Evolutionary conservation across 2,113 vertebrate genomes (phyloP).

Genomic region (Phalacrocorax aristotelis): DNA sequence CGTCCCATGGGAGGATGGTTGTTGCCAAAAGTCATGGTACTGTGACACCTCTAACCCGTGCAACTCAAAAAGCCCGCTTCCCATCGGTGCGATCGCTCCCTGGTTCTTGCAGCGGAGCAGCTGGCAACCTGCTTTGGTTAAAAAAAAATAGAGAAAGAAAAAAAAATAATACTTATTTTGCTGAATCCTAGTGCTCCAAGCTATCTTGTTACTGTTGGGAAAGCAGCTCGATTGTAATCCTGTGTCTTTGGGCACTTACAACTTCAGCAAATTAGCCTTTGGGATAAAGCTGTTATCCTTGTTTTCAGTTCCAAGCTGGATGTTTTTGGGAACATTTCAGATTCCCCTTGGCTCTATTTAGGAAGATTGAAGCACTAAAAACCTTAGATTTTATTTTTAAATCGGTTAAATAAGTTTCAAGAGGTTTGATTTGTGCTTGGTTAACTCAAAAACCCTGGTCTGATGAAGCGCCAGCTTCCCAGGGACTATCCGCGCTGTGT

Average conservation of each 20-base stretch:
- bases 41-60: background rate
- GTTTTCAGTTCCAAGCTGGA: background rate
- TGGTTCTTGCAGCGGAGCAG: background rate
- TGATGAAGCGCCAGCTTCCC: background rate
- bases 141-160: background rate
- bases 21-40: rapidly evolving
- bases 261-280: background rate
- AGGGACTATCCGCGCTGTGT: rapidly evolving
- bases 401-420: background rate
- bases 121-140: background rate
- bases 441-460: rapidly evolving
- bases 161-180: background rate
- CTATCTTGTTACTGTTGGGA: background rate
- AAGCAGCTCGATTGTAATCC: background rate
- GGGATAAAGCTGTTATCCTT: background rate
- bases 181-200: background rate
- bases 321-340: conserved; percentile 10
- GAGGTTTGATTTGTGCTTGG: background rate
- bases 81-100: rapidly evolving
- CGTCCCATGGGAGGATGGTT: background rate
- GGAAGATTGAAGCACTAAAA: background rate
- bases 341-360: conserved; percentile 3
- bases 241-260: background rate
- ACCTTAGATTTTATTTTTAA: background rate
- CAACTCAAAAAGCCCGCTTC: rapidly evolving